Conservation (phyloP, 2,113 vertebrate species). For the Stomatorhinus ivindoensis region DNA sequence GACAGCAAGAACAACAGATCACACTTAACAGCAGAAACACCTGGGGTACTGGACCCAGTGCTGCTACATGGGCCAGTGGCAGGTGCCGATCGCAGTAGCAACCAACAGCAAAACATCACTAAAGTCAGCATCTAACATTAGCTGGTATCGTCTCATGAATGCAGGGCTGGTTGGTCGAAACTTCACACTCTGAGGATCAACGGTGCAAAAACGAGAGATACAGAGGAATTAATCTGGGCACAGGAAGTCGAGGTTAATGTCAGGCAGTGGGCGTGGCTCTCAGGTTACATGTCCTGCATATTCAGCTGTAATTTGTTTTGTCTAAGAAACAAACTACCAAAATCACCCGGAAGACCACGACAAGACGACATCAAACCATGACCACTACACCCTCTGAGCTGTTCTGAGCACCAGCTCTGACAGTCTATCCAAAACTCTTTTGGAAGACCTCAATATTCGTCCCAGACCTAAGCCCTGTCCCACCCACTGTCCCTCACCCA, state of each 20-base stretch:
- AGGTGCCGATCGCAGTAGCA: not conserved
- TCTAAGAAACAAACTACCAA: not conserved
- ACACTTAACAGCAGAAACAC: not conserved
- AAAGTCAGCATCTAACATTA: not conserved
- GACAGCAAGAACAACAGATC: conserved; percentile 32
- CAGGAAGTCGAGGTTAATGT: not conserved
- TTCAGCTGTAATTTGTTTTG: not conserved
- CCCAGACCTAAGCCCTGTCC: not conserved
- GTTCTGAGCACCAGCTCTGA: not conserved
- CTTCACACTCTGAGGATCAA: not conserved
- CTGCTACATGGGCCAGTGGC: not conserved
- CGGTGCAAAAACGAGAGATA: not conserved
- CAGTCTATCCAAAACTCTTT: not conserved
- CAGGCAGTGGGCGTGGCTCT: not conserved
- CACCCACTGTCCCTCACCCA: not conserved
- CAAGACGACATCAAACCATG: not conserved
- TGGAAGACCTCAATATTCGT: not conserved
- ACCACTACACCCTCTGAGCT: not conserved
- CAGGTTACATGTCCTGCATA: not conserved
- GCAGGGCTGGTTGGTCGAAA: not conserved
- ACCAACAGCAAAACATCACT: not conserved
- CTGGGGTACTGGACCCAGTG: not conserved
- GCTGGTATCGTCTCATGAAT: not conserved
- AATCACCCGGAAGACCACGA: not conserved
- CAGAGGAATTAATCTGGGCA: not conserved